Conservation (phyloP, 2,113 vertebrate species). For the Propithecus coquereli region DNA sequence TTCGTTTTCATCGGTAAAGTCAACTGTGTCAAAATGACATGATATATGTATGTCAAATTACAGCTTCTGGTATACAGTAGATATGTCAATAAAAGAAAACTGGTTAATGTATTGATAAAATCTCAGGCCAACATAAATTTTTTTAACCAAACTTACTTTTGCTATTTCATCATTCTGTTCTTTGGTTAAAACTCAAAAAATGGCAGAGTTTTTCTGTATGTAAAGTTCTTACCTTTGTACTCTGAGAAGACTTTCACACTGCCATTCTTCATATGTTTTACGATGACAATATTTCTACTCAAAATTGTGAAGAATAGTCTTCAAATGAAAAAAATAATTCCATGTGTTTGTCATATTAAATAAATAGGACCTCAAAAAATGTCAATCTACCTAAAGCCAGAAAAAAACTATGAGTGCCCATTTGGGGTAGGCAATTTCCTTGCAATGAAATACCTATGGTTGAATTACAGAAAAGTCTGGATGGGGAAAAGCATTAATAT, state of each 20-base stretch:
- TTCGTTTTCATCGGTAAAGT: neutral
- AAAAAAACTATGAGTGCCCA: neutral
- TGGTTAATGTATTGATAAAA: neutral
- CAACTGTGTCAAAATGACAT: neutral
- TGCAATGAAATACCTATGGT: neutral
- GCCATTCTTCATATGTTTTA: neutral
- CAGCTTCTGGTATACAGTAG: neutral
- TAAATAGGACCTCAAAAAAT: neutral
- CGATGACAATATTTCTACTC: neutral
- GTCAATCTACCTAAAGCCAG: neutral
- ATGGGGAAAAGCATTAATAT: neutral
- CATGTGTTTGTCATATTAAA: neutral
- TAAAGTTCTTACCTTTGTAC: neutral
- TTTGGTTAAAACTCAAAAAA: conserved; percentile 27
- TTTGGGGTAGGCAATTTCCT: neutral
- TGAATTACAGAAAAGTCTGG: neutral
- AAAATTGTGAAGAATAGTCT: neutral
- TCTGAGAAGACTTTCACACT: neutral
- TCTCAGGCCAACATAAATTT: neutral
- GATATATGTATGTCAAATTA: neutral
- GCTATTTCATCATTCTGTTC: neutral
- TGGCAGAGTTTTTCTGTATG: neutral
- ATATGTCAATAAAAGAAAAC: neutral
- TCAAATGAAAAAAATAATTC: conserved; percentile 22
- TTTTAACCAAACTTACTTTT: neutral